Evolutionary conservation across 2,797 vertebrate genomes (phyloP), one percentile per base, ranked within the genome.

Genomic region (Megalops cyprinoides): DNA sequence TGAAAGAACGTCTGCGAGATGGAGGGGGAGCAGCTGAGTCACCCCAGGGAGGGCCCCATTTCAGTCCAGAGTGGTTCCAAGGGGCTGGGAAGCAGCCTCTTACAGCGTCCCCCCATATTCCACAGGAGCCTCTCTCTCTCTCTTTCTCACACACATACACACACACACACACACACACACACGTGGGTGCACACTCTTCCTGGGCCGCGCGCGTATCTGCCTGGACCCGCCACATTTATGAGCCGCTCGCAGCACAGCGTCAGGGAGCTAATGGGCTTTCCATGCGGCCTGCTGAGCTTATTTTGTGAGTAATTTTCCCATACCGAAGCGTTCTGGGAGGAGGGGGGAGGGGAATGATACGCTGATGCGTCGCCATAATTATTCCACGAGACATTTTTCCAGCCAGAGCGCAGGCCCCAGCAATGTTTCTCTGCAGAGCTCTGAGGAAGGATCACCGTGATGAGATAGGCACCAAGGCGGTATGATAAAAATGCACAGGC

Each of bases 291-390:
- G 51, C 82, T 84, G 79, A 82, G 82, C 84, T 86, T 86, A 86
- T 85, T 83, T 87, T 84, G 86, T 86, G 87, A 87, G 83, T 82
- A 79, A 88, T 86, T 86, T 88, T 87, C 85, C 82, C 86, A 82
- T 79, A 85, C 85, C 84, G 82, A 82, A 84, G 82, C 58, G 58
- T 79, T 74, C 82, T 65, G 84, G 83, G 81, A 49, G 28, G 81
- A 80, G 79, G 82, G 82, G 84, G 82, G 79, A 80, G 87, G 85
- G 82, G 82, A 81, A 46, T 76, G 81, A 58, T 69, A 80, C 15
- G 12, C 15, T 53, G 51, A 65, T 28, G 1, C 31, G 25, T 9
- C 7, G 60, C 60, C 60, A 86, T 81, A 74, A 78, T 84, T 88
- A 82, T 85, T 81, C 84, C 79, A 77, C 77, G 69, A 84, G 84